phyloP scores from a whole-genome alignment of 2,113 vertebrate species.

The Barbus barbus region DNA sequence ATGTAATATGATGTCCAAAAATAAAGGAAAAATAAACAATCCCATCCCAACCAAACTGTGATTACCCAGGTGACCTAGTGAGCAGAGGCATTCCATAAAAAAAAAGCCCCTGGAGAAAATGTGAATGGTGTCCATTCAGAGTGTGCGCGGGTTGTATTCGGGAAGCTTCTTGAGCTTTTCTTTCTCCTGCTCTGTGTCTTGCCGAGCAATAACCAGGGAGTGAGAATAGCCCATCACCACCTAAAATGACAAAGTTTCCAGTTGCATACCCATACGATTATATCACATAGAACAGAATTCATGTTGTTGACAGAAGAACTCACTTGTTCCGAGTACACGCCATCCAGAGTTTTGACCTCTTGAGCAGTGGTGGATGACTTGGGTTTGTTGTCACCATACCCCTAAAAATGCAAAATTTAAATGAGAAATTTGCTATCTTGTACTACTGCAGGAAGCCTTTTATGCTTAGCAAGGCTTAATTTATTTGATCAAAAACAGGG shows the following conservation, averaged over 20 bases:
- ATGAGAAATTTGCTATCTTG: not conserved
- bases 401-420: slow-evolving; percentile 69
- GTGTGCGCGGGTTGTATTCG: slow-evolving; percentile 92
- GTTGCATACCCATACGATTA: not conserved
- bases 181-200: slow-evolving; percentile 83
- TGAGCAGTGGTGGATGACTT: slow-evolving; percentile 94
- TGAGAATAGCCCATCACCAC: slow-evolving; percentile 94
- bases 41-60: slow-evolving; percentile 51
- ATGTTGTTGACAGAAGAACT: slow-evolving; percentile 22
- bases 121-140: slow-evolving; percentile 72
- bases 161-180: slow-evolving; percentile 91
- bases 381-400: slow-evolving; percentile 94
- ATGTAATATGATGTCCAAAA: slow-evolving; percentile 50
- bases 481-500: no score
- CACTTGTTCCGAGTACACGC: slow-evolving; percentile 90
- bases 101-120: slow-evolving; percentile 60
- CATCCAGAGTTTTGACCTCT: slow-evolving; percentile 92
- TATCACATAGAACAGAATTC: not conserved
- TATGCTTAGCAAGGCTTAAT: no score
- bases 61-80: slow-evolving; percentile 51
- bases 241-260: slow-evolving; percentile 66
- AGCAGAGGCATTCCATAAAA: slow-evolving; percentile 59
- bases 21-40: slow-evolving; percentile 18
- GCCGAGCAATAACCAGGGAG: slow-evolving; percentile 87
- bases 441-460: no score